A percentile compares a stretch with the other conserved stretches of the same genome.
phyloP scores from a whole-genome alignment of 1,140 invertebrate genomes.

The Dryas iulia region DNA sequence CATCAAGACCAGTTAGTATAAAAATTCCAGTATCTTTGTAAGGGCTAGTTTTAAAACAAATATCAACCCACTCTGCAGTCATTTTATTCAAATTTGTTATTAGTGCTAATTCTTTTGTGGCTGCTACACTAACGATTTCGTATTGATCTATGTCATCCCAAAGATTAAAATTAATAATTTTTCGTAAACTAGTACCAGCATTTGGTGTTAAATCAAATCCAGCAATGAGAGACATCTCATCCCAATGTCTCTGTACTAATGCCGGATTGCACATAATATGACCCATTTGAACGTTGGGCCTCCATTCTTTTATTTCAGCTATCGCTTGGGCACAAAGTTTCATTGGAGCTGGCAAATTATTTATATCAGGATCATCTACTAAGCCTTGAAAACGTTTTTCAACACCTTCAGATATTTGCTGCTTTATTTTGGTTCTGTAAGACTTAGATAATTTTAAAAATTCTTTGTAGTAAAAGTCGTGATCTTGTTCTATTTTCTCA shows the following conservation, averaged over 20 bases:
- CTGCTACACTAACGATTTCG: conserved; percentile 93
- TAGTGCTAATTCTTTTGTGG: conserved; percentile 92
- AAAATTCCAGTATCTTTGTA: conserved; percentile 90
- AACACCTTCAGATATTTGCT: conserved; percentile 85
- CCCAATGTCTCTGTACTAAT: conserved; percentile 93
- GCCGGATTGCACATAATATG: conserved; percentile 93
- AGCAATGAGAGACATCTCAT: conserved; percentile 92
- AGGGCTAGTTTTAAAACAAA: conserved; percentile 85
- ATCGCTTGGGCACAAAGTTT: conserved; percentile 87
- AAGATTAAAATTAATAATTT: conserved; percentile 89
- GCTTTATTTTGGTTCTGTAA: conserved; percentile 90
- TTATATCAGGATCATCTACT: conserved; percentile 88
- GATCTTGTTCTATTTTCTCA: conserved; percentile 85
- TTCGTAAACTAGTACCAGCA: conserved; percentile 90
- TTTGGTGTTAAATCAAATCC: conserved; percentile 92
- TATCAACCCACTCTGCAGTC: conserved; percentile 91
- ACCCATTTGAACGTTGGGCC: conserved; percentile 89
- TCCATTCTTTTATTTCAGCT: conserved; percentile 89
- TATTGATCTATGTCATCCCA: conserved; percentile 88
- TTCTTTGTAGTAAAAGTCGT: conserved; percentile 87
- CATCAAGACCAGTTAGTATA: conserved; percentile 91
- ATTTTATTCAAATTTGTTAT: conserved; percentile 91
- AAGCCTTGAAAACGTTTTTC: conserved; percentile 84
- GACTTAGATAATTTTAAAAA: conserved; percentile 90
- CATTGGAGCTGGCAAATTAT: conserved; percentile 88